Base-by-base conservation (phyloP, 2,797 vertebrate species). In the Ptychadena robeensis region DNA sequence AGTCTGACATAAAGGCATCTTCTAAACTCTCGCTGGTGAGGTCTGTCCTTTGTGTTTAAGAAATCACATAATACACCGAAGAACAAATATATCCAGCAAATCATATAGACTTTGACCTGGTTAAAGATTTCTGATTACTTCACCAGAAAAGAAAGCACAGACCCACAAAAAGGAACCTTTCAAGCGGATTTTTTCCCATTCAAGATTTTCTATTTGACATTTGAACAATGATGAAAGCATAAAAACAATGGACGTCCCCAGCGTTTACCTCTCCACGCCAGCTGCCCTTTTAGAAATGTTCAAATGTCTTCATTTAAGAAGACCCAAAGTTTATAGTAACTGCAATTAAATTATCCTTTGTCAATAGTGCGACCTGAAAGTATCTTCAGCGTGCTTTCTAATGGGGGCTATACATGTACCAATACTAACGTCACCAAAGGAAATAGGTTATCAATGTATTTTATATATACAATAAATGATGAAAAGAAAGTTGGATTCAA, bases 181-280 rank as follows among this genome's bases (percentile, higher is more conserved):
- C 22, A 74, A 27, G 8, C 8, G n/a, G 27, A 80, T 38, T 75
- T n/a, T 9, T 70, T 75, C 40, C 44, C 38, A 68, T 82, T 63
- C 63, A 70, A 35, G 37, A 75, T 65, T 76, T 57, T 71, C 53
- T 48, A 28, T 66, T 76, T 85, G 78, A 81, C 78, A 85, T 85
- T 85, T 85, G 28, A 63, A 69, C 83, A 85, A 70, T 71, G 66
- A 81, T 81, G 57, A 70, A 81, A 85, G 78, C 12, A 28, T 30
- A 59, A 81, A 72, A 31, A 81, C 78, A 74, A 80, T 75, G 69
- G 32, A 22, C n/a, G 38, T 65, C 64, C 27, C 76, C 44, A 25
- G 31, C 1, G 31, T 32, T 69, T 65, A 67, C 70, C 40, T 71
- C 57, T 18, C 64, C n/a, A 53, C 57, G 64, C 64, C 28, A 70